phyloP scores from a whole-genome alignment of 2,888 invertebrate species.

The Argyresthia goedartella region DNA sequence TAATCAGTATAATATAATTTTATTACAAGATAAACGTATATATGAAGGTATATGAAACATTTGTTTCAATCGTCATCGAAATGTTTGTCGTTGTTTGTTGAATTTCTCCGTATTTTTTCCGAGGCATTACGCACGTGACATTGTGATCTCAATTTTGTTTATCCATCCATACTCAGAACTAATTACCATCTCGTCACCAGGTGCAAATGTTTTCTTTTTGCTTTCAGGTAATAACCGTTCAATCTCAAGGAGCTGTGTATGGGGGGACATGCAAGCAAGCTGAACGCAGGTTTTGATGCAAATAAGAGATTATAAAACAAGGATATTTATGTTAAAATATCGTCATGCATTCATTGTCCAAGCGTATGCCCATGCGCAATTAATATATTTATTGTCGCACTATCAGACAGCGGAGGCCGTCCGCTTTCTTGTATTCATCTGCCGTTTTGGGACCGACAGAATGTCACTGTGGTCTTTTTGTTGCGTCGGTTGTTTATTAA shows the following conservation, averaged over 20 bases:
- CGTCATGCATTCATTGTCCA: conserved; percentile 5
- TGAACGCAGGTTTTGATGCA: neutral
- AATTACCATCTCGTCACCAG: neutral
- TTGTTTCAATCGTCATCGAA: neutral
- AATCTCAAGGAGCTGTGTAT: neutral
- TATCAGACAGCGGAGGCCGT: conserved; percentile 28
- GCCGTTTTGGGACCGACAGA: conserved; percentile 13
- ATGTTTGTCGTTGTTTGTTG: conserved; percentile 13
- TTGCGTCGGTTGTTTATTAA: neutral
- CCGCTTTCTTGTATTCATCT: conserved; percentile 36
- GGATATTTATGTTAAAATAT: conserved; percentile 2
- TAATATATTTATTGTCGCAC: conserved; percentile 35
- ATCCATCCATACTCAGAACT: neutral
- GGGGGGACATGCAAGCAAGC: neutral
- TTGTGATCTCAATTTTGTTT: neutral
- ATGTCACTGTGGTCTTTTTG: conserved; percentile 3
- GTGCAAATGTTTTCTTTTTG: neutral
- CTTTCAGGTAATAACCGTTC: conserved; percentile 3
- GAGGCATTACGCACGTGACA: conserved; percentile 14
- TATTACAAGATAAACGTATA: no score
- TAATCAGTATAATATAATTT: no score
- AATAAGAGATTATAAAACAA: conserved; percentile 2
- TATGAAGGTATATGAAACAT: no score
- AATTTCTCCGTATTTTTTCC: conserved; percentile 18
- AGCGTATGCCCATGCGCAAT: conserved; percentile 22